Conservation (phyloP, 2,888 invertebrate species). For the Parasteatoda lunata region DNA sequence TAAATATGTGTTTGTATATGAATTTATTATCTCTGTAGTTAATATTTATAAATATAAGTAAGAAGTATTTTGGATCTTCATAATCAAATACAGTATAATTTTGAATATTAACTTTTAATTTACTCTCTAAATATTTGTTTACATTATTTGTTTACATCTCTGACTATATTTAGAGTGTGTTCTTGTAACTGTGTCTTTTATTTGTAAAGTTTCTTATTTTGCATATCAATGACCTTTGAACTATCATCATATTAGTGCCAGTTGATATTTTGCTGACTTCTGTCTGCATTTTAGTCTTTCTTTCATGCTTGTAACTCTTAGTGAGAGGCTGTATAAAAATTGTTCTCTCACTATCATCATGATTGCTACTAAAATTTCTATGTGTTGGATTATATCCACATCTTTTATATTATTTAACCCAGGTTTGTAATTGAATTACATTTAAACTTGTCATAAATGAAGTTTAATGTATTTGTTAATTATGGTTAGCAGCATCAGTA, state of each 20-base stretch:
- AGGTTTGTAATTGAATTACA: slow-evolving; percentile 15
- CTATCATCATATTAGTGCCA: slow-evolving; percentile 15
- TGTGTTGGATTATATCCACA: slow-evolving; percentile 39
- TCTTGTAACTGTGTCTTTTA: not conserved
- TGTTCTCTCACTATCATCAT: slow-evolving; percentile 22
- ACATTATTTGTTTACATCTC: not conserved
- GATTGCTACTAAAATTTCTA: slow-evolving; percentile 42
- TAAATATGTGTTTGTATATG: too few relatives aligned
- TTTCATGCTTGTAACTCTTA: not conserved
- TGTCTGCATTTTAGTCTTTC: slow-evolving; percentile 19
- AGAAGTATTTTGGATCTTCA: too few relatives aligned
- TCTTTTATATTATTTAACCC: slow-evolving; percentile 41
- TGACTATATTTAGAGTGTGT: not conserved
- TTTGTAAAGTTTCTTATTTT: slow-evolving; percentile 5
- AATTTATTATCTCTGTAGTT: too few relatives aligned
- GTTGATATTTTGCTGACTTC: slow-evolving; percentile 15
- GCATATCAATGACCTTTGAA: slow-evolving; percentile 31
- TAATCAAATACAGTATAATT: too few relatives aligned
- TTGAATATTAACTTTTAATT: too few relatives aligned
- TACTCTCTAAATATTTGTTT: too few relatives aligned
- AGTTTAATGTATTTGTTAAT: too few relatives aligned
- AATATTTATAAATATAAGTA: too few relatives aligned
- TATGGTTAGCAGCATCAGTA: too few relatives aligned
- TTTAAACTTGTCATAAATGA: too few relatives aligned
- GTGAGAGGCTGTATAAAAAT: not conserved